phyloP scores from a whole-genome alignment of 2,113 vertebrate genomes.

The Chloropsis hardwickii region DNA sequence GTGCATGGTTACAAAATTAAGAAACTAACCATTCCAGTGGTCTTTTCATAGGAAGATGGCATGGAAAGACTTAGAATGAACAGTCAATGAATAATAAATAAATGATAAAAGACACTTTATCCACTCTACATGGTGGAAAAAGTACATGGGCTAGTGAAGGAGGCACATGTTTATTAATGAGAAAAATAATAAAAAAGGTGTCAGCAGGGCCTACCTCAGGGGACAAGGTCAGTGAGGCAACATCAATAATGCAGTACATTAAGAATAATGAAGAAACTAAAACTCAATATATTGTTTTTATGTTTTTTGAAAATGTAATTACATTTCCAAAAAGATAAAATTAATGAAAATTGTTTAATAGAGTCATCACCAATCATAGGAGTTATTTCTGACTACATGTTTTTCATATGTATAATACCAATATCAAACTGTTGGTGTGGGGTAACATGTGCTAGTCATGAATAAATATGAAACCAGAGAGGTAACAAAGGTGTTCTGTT shows the following conservation, averaged over 20 bases:
- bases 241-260: conserved; percentile 10
- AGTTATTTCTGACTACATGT: background rate
- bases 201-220: conserved; percentile 2
- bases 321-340: background rate
- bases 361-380: background rate
- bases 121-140: background rate
- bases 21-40: background rate
- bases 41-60: background rate
- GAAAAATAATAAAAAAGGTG: conserved; percentile 47
- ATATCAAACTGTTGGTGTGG: background rate
- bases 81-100: background rate
- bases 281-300: background rate
- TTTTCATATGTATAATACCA: background rate
- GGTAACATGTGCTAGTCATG: background rate
- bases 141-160: background rate
- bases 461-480: background rate
- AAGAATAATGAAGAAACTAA: background rate
- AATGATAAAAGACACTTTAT: background rate
- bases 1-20: background rate
- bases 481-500: background rate
- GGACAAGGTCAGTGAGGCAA: background rate
- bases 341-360: background rate
- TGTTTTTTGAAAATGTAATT: background rate
- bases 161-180: conserved; percentile 40
- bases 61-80: background rate